Percentiles rank a stretch among this genome's conserved stretches.
Evolutionary conservation across 2,888 invertebrate species (phyloP).

Genomic region (Yponomeuta cagnagella): DNA sequence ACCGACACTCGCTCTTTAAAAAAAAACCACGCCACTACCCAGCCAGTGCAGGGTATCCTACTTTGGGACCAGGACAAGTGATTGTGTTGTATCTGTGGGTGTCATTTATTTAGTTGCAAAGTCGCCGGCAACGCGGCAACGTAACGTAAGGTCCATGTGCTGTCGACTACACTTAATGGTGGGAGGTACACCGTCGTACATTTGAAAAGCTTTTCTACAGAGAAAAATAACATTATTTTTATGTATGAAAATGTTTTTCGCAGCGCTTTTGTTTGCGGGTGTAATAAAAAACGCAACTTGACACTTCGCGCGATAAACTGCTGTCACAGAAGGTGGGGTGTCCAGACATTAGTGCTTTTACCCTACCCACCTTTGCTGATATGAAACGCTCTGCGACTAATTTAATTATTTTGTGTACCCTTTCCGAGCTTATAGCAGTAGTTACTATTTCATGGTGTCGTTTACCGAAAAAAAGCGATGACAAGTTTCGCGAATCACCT

Average conservation of each 20-base stretch:
- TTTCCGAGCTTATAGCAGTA: neutral
- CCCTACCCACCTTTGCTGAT: conserved; percentile 26
- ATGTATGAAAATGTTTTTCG: conserved; percentile 44
- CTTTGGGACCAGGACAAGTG: neutral
- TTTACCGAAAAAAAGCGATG: too few relatives aligned
- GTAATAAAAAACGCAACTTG: conserved; percentile 55
- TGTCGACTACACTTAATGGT: too few relatives aligned
- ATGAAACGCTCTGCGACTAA: conserved; percentile 51
- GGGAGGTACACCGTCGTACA: neutral
- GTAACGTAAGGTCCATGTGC: too few relatives aligned
- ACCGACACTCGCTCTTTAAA: too few relatives aligned
- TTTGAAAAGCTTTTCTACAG: neutral
- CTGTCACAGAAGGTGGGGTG: conserved; percentile 49
- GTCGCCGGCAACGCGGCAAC: too few relatives aligned
- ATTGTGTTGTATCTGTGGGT: neutral
- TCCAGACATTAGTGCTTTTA: conserved; percentile 22
- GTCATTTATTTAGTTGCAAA: too few relatives aligned
- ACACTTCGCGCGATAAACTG: conserved; percentile 65
- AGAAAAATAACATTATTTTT: conserved; percentile 49
- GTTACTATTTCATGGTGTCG: too few relatives aligned
- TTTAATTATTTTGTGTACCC: conserved; percentile 36
- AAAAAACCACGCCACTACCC: too few relatives aligned
- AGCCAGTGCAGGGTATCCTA: too few relatives aligned
- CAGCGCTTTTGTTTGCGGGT: conserved; percentile 47
- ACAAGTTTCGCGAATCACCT: too few relatives aligned